Base-by-base conservation (phyloP, 2,888 invertebrate species). In the Drosophila barbarae region DNA sequence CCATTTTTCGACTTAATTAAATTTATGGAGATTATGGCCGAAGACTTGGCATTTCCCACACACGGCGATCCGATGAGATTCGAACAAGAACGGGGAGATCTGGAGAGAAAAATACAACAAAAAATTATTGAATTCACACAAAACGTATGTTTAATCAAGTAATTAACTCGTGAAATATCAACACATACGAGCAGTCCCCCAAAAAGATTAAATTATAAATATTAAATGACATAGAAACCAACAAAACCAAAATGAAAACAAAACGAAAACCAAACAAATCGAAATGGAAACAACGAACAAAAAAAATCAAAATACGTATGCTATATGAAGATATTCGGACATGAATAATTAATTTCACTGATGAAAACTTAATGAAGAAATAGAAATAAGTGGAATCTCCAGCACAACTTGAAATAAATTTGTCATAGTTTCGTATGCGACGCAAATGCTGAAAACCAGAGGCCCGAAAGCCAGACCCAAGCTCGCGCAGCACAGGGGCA, bases 311-410 rank as follows among this genome's bases (percentile, higher is more conserved):
- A 21, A 21, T 39, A 73, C 68, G 77, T 78, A 81, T 81, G 52
- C 84, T 79, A 76, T 84, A 74, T 81, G 72, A 78, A 73, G 79
- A 79, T 82, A 85, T 82, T 85, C 68, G 77, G 84, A 82, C 86
- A 86, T 86, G 86, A 86, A 84, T 84, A 84, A 84, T 86, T 85
- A 84, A 84, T 86, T 71, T 76, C 76, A 73, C 84, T 82, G 86
- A 84, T 83, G 85, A 84, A 85, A 85, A 86, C 83, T 81, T 78
- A 84, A 83, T 84, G 85, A 84, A 84, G 77, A 84, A 82, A 84
- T 82, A 76, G 78, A 76, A 76, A 84, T 69, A 69, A 70, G 71
- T 67, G 73, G 73, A 78, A 73, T 81, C 73, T 80, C 67, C 71
- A 52, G 38, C 69, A 44, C 71, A 66, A 77, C 71, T 77, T 72